Evolutionary conservation across 1,140 invertebrate genomes (phyloP).

Genomic region (Ylistrum balloti): DNA sequence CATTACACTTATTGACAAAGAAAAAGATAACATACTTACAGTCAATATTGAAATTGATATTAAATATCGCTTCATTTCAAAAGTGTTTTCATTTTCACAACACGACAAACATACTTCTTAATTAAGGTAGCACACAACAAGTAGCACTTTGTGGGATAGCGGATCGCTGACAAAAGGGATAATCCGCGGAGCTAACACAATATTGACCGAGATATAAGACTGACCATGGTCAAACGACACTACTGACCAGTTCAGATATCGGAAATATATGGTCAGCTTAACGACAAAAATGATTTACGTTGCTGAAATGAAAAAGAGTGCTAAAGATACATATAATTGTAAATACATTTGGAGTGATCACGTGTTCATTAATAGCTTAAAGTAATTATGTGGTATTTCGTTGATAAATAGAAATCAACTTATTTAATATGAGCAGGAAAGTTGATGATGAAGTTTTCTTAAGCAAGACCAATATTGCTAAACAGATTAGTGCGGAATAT

Average conservation of each 20-base stretch:
- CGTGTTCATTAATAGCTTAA: too few relatives aligned
- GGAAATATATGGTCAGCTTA: neutral
- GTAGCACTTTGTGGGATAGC: slow-evolving; percentile 21
- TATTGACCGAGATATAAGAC: slow-evolving; percentile 15
- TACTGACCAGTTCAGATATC: neutral
- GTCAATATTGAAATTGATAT: neutral
- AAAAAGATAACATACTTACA: neutral
- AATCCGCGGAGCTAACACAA: slow-evolving; percentile 29
- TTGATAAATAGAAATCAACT: too few relatives aligned
- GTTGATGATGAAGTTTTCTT: neutral
- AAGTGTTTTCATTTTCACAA: neutral
- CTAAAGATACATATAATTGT: neutral
- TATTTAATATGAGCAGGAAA: too few relatives aligned
- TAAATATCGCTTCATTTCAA: neutral
- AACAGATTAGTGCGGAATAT: neutral
- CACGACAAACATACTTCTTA: slow-evolving; percentile 34
- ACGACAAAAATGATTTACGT: neutral
- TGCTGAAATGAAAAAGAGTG: neutral
- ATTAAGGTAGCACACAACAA: neutral
- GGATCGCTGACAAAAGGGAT: neutral
- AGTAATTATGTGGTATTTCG: too few relatives aligned
- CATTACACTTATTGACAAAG: neutral
- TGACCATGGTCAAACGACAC: neutral
- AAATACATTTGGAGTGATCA: neutral
- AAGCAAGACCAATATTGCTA: neutral